phyloP scores from a whole-genome alignment of 2,888 invertebrate species.

The Linhomoeus sp. region DNA sequence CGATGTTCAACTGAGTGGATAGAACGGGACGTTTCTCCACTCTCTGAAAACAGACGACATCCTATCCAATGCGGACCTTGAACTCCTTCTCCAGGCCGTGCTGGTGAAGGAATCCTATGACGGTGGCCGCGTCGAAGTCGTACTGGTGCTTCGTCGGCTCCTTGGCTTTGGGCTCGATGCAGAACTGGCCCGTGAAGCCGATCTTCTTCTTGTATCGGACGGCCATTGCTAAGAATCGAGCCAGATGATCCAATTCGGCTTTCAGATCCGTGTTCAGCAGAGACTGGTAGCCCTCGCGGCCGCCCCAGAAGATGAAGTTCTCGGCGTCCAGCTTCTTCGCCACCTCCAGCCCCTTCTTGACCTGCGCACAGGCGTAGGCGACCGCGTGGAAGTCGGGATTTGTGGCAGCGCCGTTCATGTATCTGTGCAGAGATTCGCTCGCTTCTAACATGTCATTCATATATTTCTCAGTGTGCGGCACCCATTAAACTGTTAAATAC shows the following conservation, averaged over 20 bases:
- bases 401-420: conserved; percentile 42
- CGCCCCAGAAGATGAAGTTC: conserved; percentile 43
- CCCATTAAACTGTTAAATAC: not conserved
- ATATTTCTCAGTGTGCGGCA: not conserved
- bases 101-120: conserved; percentile 42
- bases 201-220: conserved; percentile 44
- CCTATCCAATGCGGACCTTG: conserved; percentile 28
- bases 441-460: not conserved
- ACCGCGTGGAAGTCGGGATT: conserved; percentile 41
- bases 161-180: conserved; percentile 39
- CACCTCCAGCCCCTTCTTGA: conserved; percentile 43
- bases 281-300: conserved; percentile 36
- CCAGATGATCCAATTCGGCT: conserved; percentile 42
- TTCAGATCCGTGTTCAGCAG: conserved; percentile 41
- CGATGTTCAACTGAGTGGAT: conserved; percentile 35
- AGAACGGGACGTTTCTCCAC: not conserved
- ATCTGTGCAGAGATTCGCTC: conserved; percentile 29
- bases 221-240: conserved; percentile 42
- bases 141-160: conserved; percentile 39
- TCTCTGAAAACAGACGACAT: not conserved
- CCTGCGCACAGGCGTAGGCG: conserved; percentile 41
- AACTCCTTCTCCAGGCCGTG: conserved; percentile 42
- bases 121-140: conserved; percentile 44
- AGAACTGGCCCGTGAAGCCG: conserved; percentile 40
- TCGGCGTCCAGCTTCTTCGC: conserved; percentile 42